Evolutionary conservation across 2,113 vertebrate genomes (phyloP).

Genomic region (Procapra przewalskii): DNA sequence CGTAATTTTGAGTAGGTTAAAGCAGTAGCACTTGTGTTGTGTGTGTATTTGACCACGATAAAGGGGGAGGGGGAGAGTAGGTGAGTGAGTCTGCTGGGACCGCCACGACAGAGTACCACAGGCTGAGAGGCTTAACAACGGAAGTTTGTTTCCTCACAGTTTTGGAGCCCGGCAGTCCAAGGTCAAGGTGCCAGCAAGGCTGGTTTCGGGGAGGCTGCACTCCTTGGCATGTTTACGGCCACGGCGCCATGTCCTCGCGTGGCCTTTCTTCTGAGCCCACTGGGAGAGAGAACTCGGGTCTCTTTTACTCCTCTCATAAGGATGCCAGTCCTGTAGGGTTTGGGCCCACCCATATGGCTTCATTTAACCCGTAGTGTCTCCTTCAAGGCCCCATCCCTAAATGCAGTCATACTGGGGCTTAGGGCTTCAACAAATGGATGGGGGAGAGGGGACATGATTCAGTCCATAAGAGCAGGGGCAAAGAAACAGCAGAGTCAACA

Average conservation of each 20-base stretch:
- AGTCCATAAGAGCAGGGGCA: neutral
- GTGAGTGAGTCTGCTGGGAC: neutral
- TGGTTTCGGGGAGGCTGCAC: neutral
- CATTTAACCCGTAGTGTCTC: neutral
- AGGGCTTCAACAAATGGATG: neutral
- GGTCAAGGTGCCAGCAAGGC: neutral
- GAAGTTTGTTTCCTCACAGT: neutral
- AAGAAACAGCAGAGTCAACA: neutral
- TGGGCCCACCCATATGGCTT: neutral
- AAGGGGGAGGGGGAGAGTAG: neutral
- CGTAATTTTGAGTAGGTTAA: neutral
- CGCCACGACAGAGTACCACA: neutral
- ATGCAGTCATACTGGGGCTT: neutral
- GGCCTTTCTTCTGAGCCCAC: neutral
- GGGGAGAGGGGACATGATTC: too few relatives aligned
- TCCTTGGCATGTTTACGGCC: neutral
- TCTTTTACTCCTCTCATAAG: neutral
- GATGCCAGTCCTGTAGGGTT: neutral
- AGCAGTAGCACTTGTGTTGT: neutral
- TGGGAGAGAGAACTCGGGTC: neutral
- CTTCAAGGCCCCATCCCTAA: neutral
- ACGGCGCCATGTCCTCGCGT: fast-evolving
- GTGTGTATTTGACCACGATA: neutral
- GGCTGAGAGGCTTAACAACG: too few relatives aligned
- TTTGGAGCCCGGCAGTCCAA: neutral